Evolutionary conservation across 2,113 vertebrate species (phyloP).

Genomic region (Sus scrofa): T2T-Sscrofa CM000820.6:138794001-138794500

Average conservation of each 20-base stretch:
- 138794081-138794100: neutral
- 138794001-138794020: neutral
- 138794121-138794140: neutral
- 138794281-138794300: neutral
- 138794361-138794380: neutral
- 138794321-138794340: neutral
- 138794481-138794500: neutral
- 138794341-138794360: rapidly evolving
- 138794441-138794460: neutral
- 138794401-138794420: neutral
- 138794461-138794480: neutral
- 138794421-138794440: neutral
- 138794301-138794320: neutral
- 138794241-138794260: constrained; percentile 49
- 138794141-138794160: neutral
- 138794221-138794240: constrained; percentile 19
- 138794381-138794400: neutral
- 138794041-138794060: neutral
- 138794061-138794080: neutral
- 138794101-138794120: too few relatives aligned
- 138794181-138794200: constrained; percentile 59
- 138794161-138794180: neutral
- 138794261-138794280: constrained; percentile 50
- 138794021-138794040: neutral
- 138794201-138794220: constrained; percentile 56